Percentiles rank a stretch among this genome's conserved stretches.
phyloP scores from a whole-genome alignment of 2,888 invertebrate species.

The Baronia brevicornis region DNA sequence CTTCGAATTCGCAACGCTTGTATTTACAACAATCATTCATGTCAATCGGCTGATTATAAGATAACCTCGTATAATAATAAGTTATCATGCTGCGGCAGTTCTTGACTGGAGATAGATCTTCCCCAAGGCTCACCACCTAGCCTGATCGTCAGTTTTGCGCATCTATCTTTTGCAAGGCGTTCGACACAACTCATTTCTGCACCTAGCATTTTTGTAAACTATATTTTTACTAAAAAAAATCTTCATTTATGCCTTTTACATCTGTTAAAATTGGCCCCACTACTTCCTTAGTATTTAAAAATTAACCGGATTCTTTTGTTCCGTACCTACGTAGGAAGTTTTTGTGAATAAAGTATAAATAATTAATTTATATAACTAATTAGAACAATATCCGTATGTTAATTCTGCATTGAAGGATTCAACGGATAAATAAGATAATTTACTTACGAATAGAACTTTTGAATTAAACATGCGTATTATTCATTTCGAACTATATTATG shows the following conservation, averaged over 20 bases:
- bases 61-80: too few relatives aligned
- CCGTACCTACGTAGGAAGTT: slow-evolving; percentile 11
- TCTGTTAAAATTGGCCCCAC: slow-evolving; percentile 1
- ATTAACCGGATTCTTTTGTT: slow-evolving; percentile 7
- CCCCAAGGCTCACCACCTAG: too few relatives aligned
- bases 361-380: slow-evolving; percentile 9
- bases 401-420: slow-evolving; percentile 4
- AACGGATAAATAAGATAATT: slow-evolving; percentile 8
- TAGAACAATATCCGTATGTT: slow-evolving; percentile 12
- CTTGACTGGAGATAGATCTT: too few relatives aligned
- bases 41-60: too few relatives aligned
- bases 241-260: background rate
- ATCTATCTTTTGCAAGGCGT: too few relatives aligned
- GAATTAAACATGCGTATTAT: slow-evolving; percentile 7
- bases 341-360: slow-evolving; percentile 4
- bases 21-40: too few relatives aligned
- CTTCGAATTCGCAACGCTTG: too few relatives aligned
- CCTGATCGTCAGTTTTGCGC: too few relatives aligned
- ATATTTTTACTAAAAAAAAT: too few relatives aligned
- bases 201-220: too few relatives aligned
- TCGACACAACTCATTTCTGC: too few relatives aligned
- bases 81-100: too few relatives aligned
- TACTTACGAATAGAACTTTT: slow-evolving; percentile 12
- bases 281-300: slow-evolving; percentile 1
- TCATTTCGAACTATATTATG: background rate